phyloP scores from a whole-genome alignment of 1,140 invertebrate genomes.

The Whitmania pigra region DNA sequence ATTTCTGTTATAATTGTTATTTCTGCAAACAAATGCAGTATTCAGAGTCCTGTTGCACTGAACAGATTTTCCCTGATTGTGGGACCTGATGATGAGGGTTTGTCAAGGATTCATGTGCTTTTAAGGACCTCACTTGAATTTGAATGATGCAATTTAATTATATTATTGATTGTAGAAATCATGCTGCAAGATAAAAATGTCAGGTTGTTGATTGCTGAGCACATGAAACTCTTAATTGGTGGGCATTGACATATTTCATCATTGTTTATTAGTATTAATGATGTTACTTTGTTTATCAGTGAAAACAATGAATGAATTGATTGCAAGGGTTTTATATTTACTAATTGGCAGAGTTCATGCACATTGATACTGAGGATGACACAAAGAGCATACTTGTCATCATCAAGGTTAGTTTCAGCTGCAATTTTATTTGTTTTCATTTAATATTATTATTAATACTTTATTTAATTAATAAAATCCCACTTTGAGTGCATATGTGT shows the following conservation, averaged over 20 bases:
- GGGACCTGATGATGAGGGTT: constrained; percentile 21
- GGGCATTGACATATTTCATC: no score
- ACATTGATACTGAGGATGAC: constrained; percentile 57
- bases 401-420: constrained; percentile 39
- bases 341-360: constrained; percentile 41
- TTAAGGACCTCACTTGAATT: constrained; percentile 6
- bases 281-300: not conserved
- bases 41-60: constrained; percentile 30
- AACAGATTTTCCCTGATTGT: constrained; percentile 14
- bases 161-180: constrained; percentile 28
- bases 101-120: not conserved
- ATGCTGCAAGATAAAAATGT: constrained; percentile 47
- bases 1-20: not conserved
- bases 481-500: not conserved
- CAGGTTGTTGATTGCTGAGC: constrained; percentile 46
- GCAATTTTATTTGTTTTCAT: no score
- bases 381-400: constrained; percentile 57
- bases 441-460: no score
- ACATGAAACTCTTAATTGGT: constrained; percentile 33
- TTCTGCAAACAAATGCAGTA: constrained; percentile 26
- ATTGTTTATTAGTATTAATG: not conserved
- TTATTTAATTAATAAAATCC: not conserved
- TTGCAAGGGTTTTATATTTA: no score
- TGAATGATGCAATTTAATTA: constrained; percentile 15
- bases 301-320: not conserved